Base-by-base conservation (phyloP, 2,113 vertebrate genomes). In the Scophthalmus maximus region DNA sequence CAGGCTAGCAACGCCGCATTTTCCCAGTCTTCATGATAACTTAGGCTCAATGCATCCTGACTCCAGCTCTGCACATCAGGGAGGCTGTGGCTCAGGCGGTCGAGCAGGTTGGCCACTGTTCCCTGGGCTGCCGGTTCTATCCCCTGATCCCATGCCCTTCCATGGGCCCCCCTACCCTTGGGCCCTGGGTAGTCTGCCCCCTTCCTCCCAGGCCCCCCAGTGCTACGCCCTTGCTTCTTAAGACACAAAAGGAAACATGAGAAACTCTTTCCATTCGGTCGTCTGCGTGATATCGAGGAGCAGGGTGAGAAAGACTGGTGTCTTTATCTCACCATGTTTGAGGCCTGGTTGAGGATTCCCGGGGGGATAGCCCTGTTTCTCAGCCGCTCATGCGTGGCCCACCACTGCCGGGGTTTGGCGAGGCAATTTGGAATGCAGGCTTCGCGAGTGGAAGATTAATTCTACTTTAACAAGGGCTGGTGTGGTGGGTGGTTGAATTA, bases 401-500 rank as follows among this genome's bases (percentile, higher is more conserved):
- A 20, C 6, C 42, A 49, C 62, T 32, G 8, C 29, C 11, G 23
- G 46, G 29, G 32, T 47, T 59, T 14, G 0, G 3, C 1, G 0
- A 38, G 36, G 23, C 29, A 26, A 26, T 59, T 26, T 49, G 26
- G 61, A 23, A 40, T 40, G 9, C 20, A 30, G 20, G 15, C 8
- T 2, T 40, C 15, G 17, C 15, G 34, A 38, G 65, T 5, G 5
- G 12, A 26, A 59, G 26, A 47, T 76, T 38, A 56, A 64, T 56
- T 75, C 70, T 1, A 38, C 29, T 73, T 36, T 72, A 79, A 73
- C 58, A 53, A 53, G 74, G 20, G 20, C 0, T 1, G 15, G 26
- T 38, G 23, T 12, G 8, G 40, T 49, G 27, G 59, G 44, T 20
- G 59, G 55, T 47, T 50, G 49, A 74, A 74, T 66, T 51, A 53